Evolutionary conservation across 2,797 vertebrate species (phyloP).

Genomic region (Gymnocypris eckloni): DNA sequence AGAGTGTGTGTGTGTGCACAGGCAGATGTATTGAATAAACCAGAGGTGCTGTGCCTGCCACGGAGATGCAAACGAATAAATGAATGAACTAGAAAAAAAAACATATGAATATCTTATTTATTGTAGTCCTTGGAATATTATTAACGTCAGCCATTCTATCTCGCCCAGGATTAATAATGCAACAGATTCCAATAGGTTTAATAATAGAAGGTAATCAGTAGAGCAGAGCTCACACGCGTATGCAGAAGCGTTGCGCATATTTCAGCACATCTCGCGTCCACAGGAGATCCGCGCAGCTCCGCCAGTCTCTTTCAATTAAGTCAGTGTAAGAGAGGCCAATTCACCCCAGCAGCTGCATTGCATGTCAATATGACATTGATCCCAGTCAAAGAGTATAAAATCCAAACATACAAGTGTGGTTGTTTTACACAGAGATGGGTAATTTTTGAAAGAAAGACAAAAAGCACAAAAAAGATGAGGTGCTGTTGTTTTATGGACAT

Average conservation of each 20-base stretch:
- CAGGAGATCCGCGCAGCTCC: conserved; percentile 53
- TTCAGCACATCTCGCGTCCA: conserved; percentile 51
- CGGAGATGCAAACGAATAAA: conserved; percentile 69
- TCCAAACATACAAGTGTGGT: conserved; percentile 32
- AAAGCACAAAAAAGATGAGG: too few relatives aligned
- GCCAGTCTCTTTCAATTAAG: conserved; percentile 60
- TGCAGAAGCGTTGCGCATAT: conserved; percentile 60
- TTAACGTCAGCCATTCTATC: conserved; percentile 63
- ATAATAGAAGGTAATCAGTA: conserved; percentile 75
- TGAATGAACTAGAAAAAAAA: conserved; percentile 62
- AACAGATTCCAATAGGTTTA: conserved; percentile 70
- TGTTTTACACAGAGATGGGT: conserved; percentile 20
- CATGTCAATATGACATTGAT: conserved; percentile 61
- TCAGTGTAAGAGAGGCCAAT: conserved; percentile 53
- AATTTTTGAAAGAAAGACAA: too few relatives aligned
- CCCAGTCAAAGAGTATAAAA: conserved; percentile 51
- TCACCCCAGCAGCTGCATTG: conserved; percentile 50
- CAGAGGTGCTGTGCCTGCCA: conserved; percentile 57
- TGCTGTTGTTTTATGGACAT: not conserved
- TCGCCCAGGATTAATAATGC: conserved; percentile 71
- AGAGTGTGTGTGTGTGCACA: too few relatives aligned
- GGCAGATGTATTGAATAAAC: conserved; percentile 57
- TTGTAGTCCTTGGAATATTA: conserved; percentile 70
- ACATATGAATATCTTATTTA: conserved; percentile 72
- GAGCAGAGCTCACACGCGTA: conserved; percentile 59